Evolutionary conservation across 2,113 vertebrate species (phyloP), one percentile per base, ranked within the genome.

Genomic region (Bolborhynchus lineola): DNA sequence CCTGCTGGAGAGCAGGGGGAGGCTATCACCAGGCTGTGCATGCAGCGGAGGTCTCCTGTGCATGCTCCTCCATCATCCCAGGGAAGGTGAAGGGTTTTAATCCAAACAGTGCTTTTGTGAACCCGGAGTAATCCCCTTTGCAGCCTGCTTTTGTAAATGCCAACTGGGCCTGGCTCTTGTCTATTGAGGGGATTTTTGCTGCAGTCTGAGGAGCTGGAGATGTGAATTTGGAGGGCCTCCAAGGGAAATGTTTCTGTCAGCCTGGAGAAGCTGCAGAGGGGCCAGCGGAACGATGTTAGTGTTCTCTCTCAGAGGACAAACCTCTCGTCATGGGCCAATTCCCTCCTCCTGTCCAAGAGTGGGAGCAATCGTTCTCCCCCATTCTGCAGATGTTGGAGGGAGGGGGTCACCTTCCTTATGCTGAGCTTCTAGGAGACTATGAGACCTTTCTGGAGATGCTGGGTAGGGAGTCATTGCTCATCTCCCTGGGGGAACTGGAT

Each of bases 221-320:
- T 44, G 88, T 47, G 91, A 52, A 41, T 93, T 82, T 95, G 94
- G 93, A 95, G 89, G 57, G 47, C 9, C 81, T 95, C 95, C 96
- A 95, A 79, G 52, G 89, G 86, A 47, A 65, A n/a, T 24, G 68
- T 75, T 86, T 60, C 86, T 86, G 70, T 68, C 91, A 76, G 72
- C 64, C 72, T 7, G 37, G 82, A 74, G 83, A 42, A 44, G 2
- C 71, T 42, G 95, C 94, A 46, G n/a, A 75, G 68, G 59, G 88
- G 77, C 50, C 92, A 42, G 55, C 2, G 35, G 41, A 26, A 21
- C 41, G 91, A 92, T 44, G 7, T 33, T 82, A 1, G 60, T 42
- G 29, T 25, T 29, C 63, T 46, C 31, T n/a, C 64, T 44, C 82
- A 31, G 46, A 63, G 93, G 84, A 91, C 84, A 95, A 86, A 91